Evolutionary conservation across 2,888 invertebrate genomes (phyloP), one percentile per base, ranked within the genome.

Genomic region (Chymomyza fuscimana): DNA sequence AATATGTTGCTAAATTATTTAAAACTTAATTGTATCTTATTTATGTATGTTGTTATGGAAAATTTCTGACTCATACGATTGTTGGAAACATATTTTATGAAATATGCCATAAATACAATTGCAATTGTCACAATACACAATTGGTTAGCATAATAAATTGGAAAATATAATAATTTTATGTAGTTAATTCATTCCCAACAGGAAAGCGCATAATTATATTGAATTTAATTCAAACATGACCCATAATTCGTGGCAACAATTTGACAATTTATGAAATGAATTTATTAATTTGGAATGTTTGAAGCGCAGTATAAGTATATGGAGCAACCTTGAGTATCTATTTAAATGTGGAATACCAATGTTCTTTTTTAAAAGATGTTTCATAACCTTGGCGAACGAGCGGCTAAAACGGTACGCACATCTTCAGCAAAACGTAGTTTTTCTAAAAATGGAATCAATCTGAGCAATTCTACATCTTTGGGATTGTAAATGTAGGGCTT

Each of bases 41-140:
- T 32, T 7, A 32, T 32, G 32, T 32, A 9, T 9, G 32, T 9
- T 0, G 32, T 32, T 32, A 9, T 5, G 15, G 10, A 52, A 10
- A 16, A 16, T 50, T 50, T 46, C 25, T 25, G 46, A 50, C 1
- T 32, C 32, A 32, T 29, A 5, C 5, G 7, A 32, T 32, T 32
- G 32, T 32, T 5, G 5, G 6, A 32, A 32, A 32, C 32, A 32
- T 32, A 32, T 32, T 40, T 46, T 46, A 12, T 46, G 2, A 12
- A 4, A 1, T 46, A 54, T 64, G 64, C 40, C 22, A 10, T 32
- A 40, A 40, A 56, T 56, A 56, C 54, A 64, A 52, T 56, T 64
- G 22, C 64, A 56, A 56, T 64, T 64, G 64, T 56, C 64, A 64
- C 32, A 64, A 64, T 16, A 36, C 36, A 36, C 36, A 36, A 36